Evolutionary conservation across 2,797 vertebrate genomes (phyloP).

Genomic region (Myotis findleyi): DNA sequence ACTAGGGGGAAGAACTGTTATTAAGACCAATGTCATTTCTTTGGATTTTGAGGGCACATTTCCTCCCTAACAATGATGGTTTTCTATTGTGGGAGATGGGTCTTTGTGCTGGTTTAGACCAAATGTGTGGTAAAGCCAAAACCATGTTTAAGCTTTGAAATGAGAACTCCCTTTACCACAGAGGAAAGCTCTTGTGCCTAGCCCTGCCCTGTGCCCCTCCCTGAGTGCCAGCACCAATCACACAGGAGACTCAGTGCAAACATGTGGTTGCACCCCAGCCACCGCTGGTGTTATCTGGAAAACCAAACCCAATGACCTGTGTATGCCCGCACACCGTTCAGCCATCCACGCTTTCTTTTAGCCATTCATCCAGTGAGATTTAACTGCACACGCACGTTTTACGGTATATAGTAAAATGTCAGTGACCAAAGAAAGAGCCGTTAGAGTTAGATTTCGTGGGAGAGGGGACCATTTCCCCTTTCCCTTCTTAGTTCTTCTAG

Average conservation of each 20-base stretch:
- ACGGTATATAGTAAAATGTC: neutral
- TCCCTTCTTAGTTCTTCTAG: neutral
- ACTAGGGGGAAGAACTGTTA: neutral
- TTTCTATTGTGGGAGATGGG: no score
- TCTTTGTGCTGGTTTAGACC: neutral
- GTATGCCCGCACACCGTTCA: neutral
- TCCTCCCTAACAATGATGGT: neutral
- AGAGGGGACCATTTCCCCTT: neutral
- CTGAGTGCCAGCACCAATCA: neutral
- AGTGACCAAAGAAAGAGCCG: neutral
- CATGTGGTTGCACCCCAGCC: neutral
- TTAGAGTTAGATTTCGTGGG: neutral
- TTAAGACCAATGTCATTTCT: neutral
- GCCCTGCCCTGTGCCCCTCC: neutral
- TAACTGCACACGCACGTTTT: neutral
- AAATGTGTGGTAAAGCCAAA: neutral
- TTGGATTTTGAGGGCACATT: neutral
- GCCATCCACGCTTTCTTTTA: neutral
- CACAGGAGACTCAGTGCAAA: neutral
- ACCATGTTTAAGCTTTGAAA: neutral
- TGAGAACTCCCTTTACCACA: neutral
- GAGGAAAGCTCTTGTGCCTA: neutral
- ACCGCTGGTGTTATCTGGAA: neutral
- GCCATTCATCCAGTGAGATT: neutral
- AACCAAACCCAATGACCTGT: neutral